Conservation (phyloP, 1,140 invertebrate genomes). For the Calliphora vicina region DNA sequence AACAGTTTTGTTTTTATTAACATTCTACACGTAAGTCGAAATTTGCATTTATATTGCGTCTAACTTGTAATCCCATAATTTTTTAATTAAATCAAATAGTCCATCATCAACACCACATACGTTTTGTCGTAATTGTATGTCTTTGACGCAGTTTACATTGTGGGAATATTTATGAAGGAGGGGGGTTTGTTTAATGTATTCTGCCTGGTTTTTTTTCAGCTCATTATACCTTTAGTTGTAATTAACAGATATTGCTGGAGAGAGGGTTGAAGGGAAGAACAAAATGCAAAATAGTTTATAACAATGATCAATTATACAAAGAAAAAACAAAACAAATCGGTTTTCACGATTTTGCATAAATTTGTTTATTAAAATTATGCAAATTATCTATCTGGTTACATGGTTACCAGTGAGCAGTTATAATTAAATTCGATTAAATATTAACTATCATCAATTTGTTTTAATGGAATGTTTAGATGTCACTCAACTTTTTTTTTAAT, state of each 20-base stretch:
- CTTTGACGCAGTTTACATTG: background rate
- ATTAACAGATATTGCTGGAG: slow-evolving; percentile 7
- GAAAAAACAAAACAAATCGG: background rate
- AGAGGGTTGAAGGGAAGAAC: background rate
- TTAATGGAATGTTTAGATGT: background rate
- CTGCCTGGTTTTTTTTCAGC: background rate
- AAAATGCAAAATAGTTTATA: too few relatives aligned
- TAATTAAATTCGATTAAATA: background rate
- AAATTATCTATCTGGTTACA: background rate
- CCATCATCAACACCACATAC: slow-evolving; percentile 20
- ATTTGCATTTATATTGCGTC: slow-evolving; percentile 61
- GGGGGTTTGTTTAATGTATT: background rate
- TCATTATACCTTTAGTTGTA: background rate
- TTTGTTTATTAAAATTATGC: slow-evolving; percentile 2
- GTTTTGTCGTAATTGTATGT: background rate
- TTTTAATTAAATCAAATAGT: slow-evolving; percentile 63
- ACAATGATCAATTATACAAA: slow-evolving; percentile 9
- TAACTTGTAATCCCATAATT: slow-evolving; percentile 61
- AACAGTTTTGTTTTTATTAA: background rate
- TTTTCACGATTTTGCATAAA: slow-evolving; percentile 28
- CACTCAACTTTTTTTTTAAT: background rate
- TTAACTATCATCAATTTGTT: slow-evolving; percentile 25
- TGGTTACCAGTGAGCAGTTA: background rate
- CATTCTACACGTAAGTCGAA: slow-evolving; percentile 36
- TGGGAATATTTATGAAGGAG: background rate